Evolutionary conservation across 2,797 vertebrate genomes (phyloP), one percentile per base, ranked within the genome.

Genomic region (Eulemur mongoz): DNA sequence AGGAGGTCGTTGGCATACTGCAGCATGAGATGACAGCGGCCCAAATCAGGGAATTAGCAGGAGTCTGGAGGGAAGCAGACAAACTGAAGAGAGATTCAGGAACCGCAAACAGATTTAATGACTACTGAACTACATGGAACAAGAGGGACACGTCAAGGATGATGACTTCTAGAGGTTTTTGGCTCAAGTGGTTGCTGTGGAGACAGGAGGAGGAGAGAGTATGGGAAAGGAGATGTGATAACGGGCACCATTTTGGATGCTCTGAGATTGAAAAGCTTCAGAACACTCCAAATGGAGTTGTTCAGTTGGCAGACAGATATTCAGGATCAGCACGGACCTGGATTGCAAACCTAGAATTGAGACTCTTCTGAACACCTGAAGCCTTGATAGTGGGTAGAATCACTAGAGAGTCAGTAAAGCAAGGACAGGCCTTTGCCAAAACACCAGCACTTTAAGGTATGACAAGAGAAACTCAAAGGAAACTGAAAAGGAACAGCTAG

Each of bases 81-180:
- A 88, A 50, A 91, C n/a, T 87, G 15, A 93, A 93, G 48, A 70
- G 59, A 95, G n/a, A 72, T 30, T 96, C 50, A 80, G 72, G 8
- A 91, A 79, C 40, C 50, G 38, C 82, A 78, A 59, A 78, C 67
- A 93, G 40, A 91, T 45, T 35, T 88, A 84, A 43, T 79, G 54
- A 83, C 43, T 38, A 54, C 50, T 84, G 78, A 79, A 23, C 22
- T 79, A 50, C n/a, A n/a, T 2, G 14, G 52, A 78, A 48, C n/a
- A 14, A 54, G n/a, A 67, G 43, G 32, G 38, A 23, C 86, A 43
- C 75, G 25, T 40, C 54, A 89, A 92, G 17, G 27, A 78, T 45
- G 22, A 20, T 23, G 70, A 18, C 45, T 75, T 95, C 69, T 75
- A 45, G 63, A 80, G 63, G 78, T 43, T 25, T 70, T n/a, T 9